phyloP scores from a whole-genome alignment of 1,140 invertebrate species.

The Drosophila suzukii region DNA sequence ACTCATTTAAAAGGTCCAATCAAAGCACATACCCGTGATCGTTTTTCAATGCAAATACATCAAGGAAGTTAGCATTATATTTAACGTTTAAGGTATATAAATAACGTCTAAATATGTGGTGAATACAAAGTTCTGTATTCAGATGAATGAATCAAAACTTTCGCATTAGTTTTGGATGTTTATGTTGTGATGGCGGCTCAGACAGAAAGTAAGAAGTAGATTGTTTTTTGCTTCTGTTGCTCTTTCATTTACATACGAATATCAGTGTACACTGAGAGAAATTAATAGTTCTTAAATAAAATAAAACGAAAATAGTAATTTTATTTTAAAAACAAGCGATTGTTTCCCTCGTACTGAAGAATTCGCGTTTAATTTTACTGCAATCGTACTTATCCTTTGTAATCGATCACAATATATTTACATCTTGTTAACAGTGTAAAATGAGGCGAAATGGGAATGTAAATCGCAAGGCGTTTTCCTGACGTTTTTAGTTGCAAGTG shows the following conservation, averaged over 20 bases:
- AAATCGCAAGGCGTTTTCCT: conserved; percentile 19
- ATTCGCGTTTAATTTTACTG: background rate
- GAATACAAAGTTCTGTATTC: background rate
- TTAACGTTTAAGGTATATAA: too few species aligned
- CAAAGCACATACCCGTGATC: too few species aligned
- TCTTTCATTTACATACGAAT: conserved; percentile 56
- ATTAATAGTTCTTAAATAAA: background rate
- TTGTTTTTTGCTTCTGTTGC: conserved; percentile 48
- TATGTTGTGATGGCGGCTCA: conserved; percentile 29
- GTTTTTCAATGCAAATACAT: too few species aligned
- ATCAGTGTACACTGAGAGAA: background rate
- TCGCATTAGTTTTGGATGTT: conserved; percentile 47
- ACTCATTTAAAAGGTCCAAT: too few species aligned
- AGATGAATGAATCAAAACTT: conserved; percentile 32
- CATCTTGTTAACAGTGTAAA: background rate
- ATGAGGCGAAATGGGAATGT: background rate
- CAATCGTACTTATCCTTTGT: too few species aligned
- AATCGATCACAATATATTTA: too few species aligned
- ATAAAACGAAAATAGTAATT: too few species aligned
- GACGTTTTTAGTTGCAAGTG: conserved; percentile 48
- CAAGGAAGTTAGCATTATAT: too few species aligned
- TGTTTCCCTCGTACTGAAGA: too few species aligned
- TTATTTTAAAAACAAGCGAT: too few species aligned
- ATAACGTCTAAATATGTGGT: too few species aligned
- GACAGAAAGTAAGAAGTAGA: conserved; percentile 48